Evolutionary conservation across 2,113 vertebrate species (phyloP).

Genomic region (Albula glossodonta): DNA sequence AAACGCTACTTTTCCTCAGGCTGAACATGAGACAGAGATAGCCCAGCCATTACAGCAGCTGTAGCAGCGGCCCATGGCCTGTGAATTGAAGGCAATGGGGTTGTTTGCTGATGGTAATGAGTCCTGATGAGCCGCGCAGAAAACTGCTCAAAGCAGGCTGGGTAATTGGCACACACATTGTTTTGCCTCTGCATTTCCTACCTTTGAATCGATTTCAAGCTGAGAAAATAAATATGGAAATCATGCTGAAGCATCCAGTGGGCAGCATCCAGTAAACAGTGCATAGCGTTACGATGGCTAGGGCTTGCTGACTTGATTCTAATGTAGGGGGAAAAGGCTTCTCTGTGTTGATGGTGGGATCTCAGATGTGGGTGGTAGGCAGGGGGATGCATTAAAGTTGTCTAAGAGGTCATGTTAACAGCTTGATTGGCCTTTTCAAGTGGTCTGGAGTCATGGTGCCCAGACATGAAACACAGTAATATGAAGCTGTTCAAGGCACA

Average conservation of each 20-base stretch:
- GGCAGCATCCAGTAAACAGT: neutral
- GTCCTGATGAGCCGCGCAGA: constrained; percentile 2
- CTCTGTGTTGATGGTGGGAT: neutral
- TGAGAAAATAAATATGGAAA: constrained; percentile 20
- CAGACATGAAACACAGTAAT: neutral
- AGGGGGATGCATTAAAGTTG: neutral
- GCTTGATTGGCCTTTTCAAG: neutral
- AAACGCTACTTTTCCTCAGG: neutral
- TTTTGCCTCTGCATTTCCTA: neutral
- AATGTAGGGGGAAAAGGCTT: neutral
- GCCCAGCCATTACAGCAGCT: neutral
- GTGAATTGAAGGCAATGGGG: neutral
- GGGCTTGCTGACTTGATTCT: neutral
- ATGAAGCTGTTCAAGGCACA: neutral
- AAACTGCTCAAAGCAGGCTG: neutral
- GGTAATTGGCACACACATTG: constrained; percentile 12
- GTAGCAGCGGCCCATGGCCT: neutral
- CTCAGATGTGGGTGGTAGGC: neutral
- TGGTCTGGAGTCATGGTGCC: neutral
- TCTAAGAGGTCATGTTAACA: neutral
- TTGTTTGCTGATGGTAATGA: constrained; percentile 6
- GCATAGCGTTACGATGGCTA: neutral
- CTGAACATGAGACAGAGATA: neutral
- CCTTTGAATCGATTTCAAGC: constrained; percentile 16
- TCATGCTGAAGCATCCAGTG: neutral